Percentiles rank a stretch among this genome's conserved stretches.
phyloP scores from a whole-genome alignment of 2,888 invertebrate species.

The Pseudococcus longispinus region DNA sequence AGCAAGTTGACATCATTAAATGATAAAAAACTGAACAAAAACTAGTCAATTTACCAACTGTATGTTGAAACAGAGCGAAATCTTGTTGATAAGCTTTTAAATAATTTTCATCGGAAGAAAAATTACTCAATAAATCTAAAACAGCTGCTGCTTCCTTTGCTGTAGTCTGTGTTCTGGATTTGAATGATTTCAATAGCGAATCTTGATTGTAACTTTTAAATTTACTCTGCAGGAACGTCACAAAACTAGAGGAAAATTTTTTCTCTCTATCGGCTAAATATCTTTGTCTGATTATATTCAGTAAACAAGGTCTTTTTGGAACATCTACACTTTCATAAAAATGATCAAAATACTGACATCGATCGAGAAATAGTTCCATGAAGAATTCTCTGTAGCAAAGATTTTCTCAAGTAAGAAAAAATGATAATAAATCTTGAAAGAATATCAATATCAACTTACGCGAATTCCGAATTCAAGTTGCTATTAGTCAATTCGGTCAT shows the following conservation, averaged over 20 bases:
- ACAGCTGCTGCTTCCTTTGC: conserved; percentile 51
- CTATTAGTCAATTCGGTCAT: conserved; percentile 50
- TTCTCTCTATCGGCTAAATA: conserved; percentile 49
- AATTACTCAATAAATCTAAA: conserved; percentile 50
- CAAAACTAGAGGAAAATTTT: conserved; percentile 48
- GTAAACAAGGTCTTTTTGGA: conserved; percentile 37
- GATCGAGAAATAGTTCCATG: conserved; percentile 48
- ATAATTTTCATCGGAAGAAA: conserved; percentile 49
- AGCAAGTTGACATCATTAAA: not conserved
- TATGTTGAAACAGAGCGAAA: conserved; percentile 47
- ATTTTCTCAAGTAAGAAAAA: not conserved
- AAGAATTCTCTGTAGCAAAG: conserved; percentile 37
- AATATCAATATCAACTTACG: conserved; percentile 28
- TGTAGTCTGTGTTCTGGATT: conserved; percentile 45
- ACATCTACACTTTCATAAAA: conserved; percentile 45
- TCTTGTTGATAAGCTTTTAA: conserved; percentile 52
- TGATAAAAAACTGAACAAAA: too few species aligned
- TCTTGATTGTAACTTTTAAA: conserved; percentile 52
- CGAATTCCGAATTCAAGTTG: conserved; percentile 52
- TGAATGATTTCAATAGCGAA: conserved; percentile 42
- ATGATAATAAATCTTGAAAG: not conserved
- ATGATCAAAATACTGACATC: conserved; percentile 49
- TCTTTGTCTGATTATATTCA: conserved; percentile 49
- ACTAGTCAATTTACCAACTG: conserved; percentile 26
- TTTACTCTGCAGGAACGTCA: conserved; percentile 41